Evolutionary conservation across 2,113 vertebrate genomes (phyloP).

Genomic region (Megaceryle maxima): DNA sequence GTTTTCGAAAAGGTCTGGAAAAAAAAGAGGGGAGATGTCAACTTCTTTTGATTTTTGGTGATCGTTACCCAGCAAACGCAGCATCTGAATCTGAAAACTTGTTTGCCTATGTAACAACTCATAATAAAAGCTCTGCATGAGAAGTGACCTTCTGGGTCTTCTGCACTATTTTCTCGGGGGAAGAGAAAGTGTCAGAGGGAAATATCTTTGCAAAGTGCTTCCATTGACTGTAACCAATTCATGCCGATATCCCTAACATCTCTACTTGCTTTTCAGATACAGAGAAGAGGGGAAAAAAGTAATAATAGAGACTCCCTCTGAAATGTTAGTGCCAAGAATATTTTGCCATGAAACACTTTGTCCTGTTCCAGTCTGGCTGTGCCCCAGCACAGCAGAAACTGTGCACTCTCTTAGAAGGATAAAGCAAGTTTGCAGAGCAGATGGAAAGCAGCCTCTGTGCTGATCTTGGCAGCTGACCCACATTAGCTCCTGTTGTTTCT

Average conservation of each 20-base stretch:
- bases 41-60: neutral
- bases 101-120: neutral
- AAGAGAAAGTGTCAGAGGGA: neutral
- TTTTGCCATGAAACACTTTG: neutral
- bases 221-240: neutral
- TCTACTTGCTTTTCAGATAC: neutral
- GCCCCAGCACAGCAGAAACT: neutral
- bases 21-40: neutral
- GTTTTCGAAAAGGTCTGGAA: constrained; percentile 79
- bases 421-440: neutral
- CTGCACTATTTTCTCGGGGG: neutral
- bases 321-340: neutral
- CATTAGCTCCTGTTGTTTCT: neutral
- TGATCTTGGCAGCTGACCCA: neutral
- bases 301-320: neutral
- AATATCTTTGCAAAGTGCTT: neutral
- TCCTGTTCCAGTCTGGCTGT: neutral
- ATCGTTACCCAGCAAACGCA: constrained; percentile 1
- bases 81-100: neutral
- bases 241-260: neutral
- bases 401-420: neutral
- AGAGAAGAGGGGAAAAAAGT: neutral
- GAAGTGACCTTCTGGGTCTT: neutral
- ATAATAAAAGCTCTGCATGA: neutral
- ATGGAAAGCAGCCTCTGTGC: neutral